These are phyloP conservation scores for Maconellicoccus hirsutus DNA, from an alignment of 1,140 invertebrate species.

Conservation along the genomic window DNA sequence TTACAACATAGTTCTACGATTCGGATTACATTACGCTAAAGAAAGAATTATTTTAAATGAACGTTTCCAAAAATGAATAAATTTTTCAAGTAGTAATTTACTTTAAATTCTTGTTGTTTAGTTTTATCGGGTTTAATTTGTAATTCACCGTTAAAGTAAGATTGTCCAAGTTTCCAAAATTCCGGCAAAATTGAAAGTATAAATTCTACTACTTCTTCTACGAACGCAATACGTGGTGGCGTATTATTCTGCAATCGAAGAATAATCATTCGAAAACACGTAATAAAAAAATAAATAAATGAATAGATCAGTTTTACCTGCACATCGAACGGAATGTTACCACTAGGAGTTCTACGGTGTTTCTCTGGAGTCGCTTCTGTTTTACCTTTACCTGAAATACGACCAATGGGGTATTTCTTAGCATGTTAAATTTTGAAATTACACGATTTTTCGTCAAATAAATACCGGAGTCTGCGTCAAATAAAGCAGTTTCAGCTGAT, in stretches of 20 bases:
- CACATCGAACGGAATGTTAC: conserved; percentile 25
- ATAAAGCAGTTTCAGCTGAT: conserved; percentile 37
- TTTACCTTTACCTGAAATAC: conserved; percentile 14
- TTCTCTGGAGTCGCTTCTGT: conserved; percentile 27
- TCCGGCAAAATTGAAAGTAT: conserved; percentile 62
- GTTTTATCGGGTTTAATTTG: conserved; percentile 54
- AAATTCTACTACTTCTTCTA: conserved; percentile 59
- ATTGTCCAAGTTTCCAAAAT: conserved; percentile 78
- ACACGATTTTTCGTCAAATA: too few relatives aligned
- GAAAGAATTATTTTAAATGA: background rate
- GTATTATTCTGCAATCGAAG: conserved; percentile 24
- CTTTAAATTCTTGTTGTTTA: conserved; percentile 59
- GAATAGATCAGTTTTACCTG: background rate
- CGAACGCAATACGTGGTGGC: conserved; percentile 47
- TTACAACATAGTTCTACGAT: conserved; percentile 53
- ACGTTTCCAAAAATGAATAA: background rate
- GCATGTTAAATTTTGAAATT: background rate
- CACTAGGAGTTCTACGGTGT: conserved; percentile 27
- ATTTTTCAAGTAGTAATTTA: conserved; percentile 31
- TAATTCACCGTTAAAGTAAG: conserved; percentile 76
- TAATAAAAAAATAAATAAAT: too few relatives aligned
- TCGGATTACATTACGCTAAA: conserved; percentile 45
- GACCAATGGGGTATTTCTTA: background rate
- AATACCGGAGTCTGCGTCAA: conserved; percentile 29
- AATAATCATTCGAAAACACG: background rate